Evolutionary conservation across 2,113 vertebrate species (phyloP), one percentile per base, ranked within the genome.

Genomic region (Micronycteris hirsuta): DNA sequence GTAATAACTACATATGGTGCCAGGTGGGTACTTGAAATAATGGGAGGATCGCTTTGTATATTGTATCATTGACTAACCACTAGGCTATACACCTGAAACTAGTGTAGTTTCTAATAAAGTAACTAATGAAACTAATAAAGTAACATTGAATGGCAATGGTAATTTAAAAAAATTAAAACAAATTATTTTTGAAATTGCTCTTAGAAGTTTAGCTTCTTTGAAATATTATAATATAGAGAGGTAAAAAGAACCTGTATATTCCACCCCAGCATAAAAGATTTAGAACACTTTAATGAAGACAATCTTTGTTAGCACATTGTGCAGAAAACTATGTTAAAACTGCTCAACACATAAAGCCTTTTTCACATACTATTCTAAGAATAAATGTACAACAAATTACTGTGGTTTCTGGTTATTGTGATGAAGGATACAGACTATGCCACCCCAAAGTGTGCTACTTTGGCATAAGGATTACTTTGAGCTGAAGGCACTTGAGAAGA

Each of bases 131-230:
- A 56, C 6, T 56, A 56, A 58, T 58, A 58, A 58, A 24, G 22
- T 58, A 24, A 24, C 73, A 76, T 2, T 76, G 15, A 76, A 47
- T 33, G 28, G 16, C 22, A 58, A 24, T 58, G 56, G 45, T n/a
- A 49, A 77, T 49, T 49, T 17, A 20, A 77, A 77, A 47, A 76
- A 33, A 47, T 45, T 73, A 0, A 33, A 73, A 47, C 52, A 81
- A 84, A 90, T 82, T 67, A 85, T 52, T 92, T 93, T 82, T 81
- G 67, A 94, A 71, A 91, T 45, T 91, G 89, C 31, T 47, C 31
- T 74, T 49, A 43, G 38, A 54, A 71, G 41, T 41, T 41, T 83
- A 86, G 67, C 45, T 26, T 36, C 68, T 92, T 85, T 83, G 74
- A 94, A 65, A 43, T 74, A 83, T 87, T n/a, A 33, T 56, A 76